phyloP scores from a whole-genome alignment of 64 coral and sea anemone genomes.

The Pachyseris speciosa region DNA sequence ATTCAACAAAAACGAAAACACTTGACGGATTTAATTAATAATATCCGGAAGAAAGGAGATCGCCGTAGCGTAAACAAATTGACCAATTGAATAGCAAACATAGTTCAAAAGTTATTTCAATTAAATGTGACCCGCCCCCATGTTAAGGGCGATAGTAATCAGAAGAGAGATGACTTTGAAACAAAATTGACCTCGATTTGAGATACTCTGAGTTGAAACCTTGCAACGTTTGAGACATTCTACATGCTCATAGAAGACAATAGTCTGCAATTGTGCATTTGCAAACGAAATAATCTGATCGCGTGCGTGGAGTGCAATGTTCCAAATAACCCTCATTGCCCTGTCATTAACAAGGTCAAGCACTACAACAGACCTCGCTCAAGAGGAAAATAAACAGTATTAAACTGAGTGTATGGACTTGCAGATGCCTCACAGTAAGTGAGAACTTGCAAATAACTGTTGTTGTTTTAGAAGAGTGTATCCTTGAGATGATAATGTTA shows the following conservation, averaged over 20 bases:
- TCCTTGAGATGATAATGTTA: no score
- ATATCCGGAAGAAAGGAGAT: background rate
- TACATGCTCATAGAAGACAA: background rate
- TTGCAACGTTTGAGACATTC: background rate
- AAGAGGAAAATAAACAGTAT: background rate
- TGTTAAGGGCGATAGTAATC: background rate
- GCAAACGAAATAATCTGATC: background rate
- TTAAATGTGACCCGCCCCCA: background rate
- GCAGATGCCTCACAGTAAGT: background rate
- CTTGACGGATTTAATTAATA: background rate
- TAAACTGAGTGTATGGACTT: background rate
- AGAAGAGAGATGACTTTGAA: background rate
- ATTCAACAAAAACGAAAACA: background rate
- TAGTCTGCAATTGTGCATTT: no score
- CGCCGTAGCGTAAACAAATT: background rate
- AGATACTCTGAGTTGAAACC: background rate
- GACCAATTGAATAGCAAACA: background rate
- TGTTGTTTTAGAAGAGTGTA: no score
- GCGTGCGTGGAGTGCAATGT: background rate
- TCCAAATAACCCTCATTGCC: background rate
- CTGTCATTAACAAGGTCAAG: background rate
- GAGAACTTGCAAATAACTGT: background rate
- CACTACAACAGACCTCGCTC: background rate
- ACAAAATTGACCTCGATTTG: background rate
- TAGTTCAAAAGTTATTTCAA: background rate